Conservation (phyloP, 2,888 invertebrate genomes). For the Sipha maydis region DNA sequence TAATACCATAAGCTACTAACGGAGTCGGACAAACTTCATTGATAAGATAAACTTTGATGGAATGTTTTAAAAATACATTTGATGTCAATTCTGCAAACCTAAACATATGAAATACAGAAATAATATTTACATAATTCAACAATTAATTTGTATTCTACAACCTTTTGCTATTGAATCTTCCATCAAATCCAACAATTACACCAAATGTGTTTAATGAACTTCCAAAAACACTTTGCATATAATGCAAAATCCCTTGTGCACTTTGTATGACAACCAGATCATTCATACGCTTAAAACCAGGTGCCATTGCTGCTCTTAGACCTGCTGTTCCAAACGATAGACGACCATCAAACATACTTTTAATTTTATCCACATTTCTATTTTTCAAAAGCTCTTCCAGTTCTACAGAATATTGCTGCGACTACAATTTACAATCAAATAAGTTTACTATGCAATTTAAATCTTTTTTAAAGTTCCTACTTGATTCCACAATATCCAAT, state of each 20-base stretch:
- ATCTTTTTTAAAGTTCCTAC: conserved; percentile 27
- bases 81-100: conserved; percentile 92
- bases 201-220: conserved; percentile 71
- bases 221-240: conserved; percentile 72
- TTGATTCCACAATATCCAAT: conserved; percentile 53
- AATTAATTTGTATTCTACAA: conserved; percentile 67
- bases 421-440: conserved; percentile 15
- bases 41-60: conserved; percentile 84
- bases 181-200: conserved; percentile 91
- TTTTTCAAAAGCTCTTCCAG: neutral
- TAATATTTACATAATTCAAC: neutral
- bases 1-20: conserved; percentile 88
- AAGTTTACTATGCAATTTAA: neutral
- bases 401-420: conserved; percentile 33
- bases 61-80: conserved; percentile 80
- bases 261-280: conserved; percentile 94
- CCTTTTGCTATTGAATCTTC: conserved; percentile 89
- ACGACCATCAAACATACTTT: conserved; percentile 67
- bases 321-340: conserved; percentile 94
- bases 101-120: conserved; percentile 47
- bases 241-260: conserved; percentile 86
- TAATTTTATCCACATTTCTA: conserved; percentile 48
- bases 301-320: conserved; percentile 89
- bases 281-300: conserved; percentile 94
- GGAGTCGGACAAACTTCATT: conserved; percentile 89